Evolutionary conservation across 2,113 vertebrate genomes (phyloP), one percentile per base, ranked within the genome.

Genomic region (Nasalis larvatus): DNA sequence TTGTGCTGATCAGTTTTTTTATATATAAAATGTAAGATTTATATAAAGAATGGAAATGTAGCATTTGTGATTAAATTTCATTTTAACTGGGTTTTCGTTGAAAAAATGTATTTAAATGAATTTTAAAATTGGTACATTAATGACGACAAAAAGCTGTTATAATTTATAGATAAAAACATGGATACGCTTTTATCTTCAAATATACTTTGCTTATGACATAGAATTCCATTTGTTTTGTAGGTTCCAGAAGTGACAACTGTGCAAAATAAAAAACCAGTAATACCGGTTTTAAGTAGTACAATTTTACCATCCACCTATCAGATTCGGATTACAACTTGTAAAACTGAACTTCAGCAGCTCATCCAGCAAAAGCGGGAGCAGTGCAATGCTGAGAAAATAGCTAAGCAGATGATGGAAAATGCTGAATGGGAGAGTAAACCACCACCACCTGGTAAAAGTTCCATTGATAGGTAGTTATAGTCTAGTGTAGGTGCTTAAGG

Each of bases 391-490:
- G 99, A 99, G 98, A 98, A 99, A 89, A 99, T 99, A 89, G 99
- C 99, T 91, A 99, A 99, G 71, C 99, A 99, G 97, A 99, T 99
- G 99, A 99, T 99, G 99, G 99, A 99, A 97, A 99, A 99, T 40
- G 99, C 99, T 0, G 99, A 99, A 97, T 99, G 99, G 99, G 99
- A 99, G 98, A 99, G 99, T 88, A 99, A 99, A 4, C 99, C 99
- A 0, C 99, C 99, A 0, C 99, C 99, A 0, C 99, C 99, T 88
- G 99, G 99, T 99, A 98, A 96, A 7, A 69, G 60, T 13, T 58
- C 35, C 13, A 0, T 1, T 3, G 16, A 13, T 0, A 3, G 16
- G 71, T 7, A 6, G 47, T 2, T 45, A 47, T 68, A 1, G 17
- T 63, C 40, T 11, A 42, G 60, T n/a, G 45, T 25, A 0, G 20